phyloP scores from a whole-genome alignment of 1,140 invertebrate species.

The Camponotus vicinus region DNA sequence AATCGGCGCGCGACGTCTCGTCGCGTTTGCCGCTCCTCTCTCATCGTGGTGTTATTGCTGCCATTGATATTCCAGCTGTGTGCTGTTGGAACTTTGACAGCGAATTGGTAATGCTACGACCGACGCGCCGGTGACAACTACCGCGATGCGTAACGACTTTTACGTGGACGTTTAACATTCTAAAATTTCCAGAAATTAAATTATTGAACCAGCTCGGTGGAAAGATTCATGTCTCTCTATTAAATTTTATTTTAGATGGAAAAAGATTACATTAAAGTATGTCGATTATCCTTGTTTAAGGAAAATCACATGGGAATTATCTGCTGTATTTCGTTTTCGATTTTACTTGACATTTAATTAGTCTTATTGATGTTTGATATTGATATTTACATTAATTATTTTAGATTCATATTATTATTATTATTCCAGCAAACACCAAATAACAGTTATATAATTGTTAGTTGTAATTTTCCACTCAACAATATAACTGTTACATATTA shows the following conservation, averaged over 20 bases:
- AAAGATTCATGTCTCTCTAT: not conserved
- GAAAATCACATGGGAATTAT: not conserved
- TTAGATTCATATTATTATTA: too few species aligned
- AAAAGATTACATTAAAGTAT: not conserved
- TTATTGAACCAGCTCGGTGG: not conserved
- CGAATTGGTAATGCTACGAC: conserved; percentile 29
- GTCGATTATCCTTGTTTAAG: not conserved
- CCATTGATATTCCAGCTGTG: conserved; percentile 47
- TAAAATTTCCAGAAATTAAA: conserved; percentile 9
- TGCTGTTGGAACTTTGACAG: conserved; percentile 29
- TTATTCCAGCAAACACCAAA: too few species aligned
- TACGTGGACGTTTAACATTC: not conserved
- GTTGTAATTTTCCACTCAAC: too few species aligned
- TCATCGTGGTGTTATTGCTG: conserved; percentile 14
- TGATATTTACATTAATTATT: not conserved
- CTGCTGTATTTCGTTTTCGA: not conserved
- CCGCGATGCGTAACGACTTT: not conserved
- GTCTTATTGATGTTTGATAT: not conserved
- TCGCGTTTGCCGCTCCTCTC: not conserved
- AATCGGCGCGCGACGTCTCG: conserved; percentile 14
- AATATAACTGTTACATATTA: too few species aligned
- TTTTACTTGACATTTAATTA: not conserved
- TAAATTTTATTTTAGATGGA: not conserved
- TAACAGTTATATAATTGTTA: too few species aligned
- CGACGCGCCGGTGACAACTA: not conserved